A percentile compares a stretch with the other conserved stretches of the same genome.
Conservation (phyloP, 2,113 vertebrate species). For the Syrrhaptes paradoxus region DNA sequence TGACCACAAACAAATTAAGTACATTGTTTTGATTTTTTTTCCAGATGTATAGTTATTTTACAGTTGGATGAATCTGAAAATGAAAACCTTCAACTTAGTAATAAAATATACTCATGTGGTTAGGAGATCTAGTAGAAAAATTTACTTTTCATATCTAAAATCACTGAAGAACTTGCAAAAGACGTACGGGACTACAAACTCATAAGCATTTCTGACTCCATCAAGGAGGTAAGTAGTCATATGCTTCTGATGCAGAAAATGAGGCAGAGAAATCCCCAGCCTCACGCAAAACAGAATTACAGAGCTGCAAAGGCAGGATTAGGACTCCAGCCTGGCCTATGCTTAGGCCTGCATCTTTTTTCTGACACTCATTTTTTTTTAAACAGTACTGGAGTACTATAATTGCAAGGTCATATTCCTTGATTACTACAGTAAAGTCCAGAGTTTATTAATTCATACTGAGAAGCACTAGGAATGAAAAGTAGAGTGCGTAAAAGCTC, state of each 20-base stretch:
- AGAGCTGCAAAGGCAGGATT: not conserved
- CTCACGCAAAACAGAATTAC: not conserved
- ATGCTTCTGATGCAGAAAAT: slow-evolving; percentile 20
- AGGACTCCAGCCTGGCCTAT: not conserved
- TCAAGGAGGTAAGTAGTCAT: slow-evolving; percentile 18
- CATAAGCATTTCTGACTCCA: slow-evolving; percentile 42
- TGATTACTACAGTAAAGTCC: not conserved
- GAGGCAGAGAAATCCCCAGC: not conserved
- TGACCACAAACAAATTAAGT: slow-evolving; percentile 12
- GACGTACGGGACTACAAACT: slow-evolving; percentile 26
- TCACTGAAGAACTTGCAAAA: slow-evolving; percentile 25
- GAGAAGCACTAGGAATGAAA: slow-evolving; percentile 10
- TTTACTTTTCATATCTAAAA: slow-evolving; percentile 35
- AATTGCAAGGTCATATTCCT: not conserved
- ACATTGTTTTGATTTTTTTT: slow-evolving; percentile 47
- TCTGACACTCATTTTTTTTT: not conserved
- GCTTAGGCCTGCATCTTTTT: not conserved
- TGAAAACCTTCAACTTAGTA: slow-evolving; percentile 51
- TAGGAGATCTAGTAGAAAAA: slow-evolving; percentile 34
- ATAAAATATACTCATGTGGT: slow-evolving; percentile 19
- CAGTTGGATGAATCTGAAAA: slow-evolving; percentile 45
- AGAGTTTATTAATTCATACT: slow-evolving; percentile 6
- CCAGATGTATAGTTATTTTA: slow-evolving; percentile 44
- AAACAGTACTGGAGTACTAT: not conserved
- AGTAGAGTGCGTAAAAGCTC: not conserved